Percentiles rank a stretch among this genome's conserved stretches.
These are phyloP conservation scores for Ophioninae sp. DNA, from an alignment of 2,888 invertebrate species.

Conservation along the genomic window DNA sequence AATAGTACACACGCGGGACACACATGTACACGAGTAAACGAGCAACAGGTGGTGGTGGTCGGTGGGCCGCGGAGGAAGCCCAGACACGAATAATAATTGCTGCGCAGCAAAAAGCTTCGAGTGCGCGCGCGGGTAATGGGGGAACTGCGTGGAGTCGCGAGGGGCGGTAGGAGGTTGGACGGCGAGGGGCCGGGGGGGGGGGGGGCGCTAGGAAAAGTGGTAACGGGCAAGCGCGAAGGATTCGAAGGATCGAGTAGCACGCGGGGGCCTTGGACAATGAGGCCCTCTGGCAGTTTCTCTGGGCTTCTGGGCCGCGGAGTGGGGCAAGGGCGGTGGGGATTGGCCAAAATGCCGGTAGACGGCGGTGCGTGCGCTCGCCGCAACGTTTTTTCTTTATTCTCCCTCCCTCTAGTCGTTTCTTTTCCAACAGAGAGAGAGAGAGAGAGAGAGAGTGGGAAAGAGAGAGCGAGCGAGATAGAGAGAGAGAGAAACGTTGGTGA, in stretches of 20 bases:
- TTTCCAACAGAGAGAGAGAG: slow-evolving; percentile 19
- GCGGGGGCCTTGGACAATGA: slow-evolving; percentile 40
- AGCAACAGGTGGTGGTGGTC: not conserved
- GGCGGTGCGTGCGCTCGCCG: slow-evolving; percentile 18
- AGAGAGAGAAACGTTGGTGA: slow-evolving; percentile 38
- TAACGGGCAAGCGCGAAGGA: slow-evolving; percentile 6
- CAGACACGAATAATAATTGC: slow-evolving; percentile 5
- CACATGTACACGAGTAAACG: not conserved
- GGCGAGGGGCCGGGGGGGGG: not conserved
- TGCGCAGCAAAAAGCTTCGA: not conserved
- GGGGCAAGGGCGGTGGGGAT: slow-evolving; percentile 32
- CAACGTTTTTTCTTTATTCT: slow-evolving; percentile 28
- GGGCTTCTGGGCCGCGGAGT: not conserved
- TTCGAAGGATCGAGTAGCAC: slow-evolving; percentile 31
- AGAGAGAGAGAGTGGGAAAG: slow-evolving; percentile 27
- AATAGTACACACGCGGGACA: not conserved
- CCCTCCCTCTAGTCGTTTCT: not conserved
- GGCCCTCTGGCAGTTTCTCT: slow-evolving; percentile 39
- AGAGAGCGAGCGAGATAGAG: slow-evolving; percentile 23
- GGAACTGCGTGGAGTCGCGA: not conserved
- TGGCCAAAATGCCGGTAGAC: slow-evolving; percentile 46
- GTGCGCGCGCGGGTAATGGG: not conserved
- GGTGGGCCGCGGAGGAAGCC: not conserved
- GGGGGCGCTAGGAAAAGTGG: slow-evolving; percentile 15
- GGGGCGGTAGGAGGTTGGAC: not conserved